A percentile compares a stretch with the other conserved stretches of the same genome.
Evolutionary conservation across 1,140 invertebrate genomes (phyloP).

Genomic region (Brachystomella parvula): DNA sequence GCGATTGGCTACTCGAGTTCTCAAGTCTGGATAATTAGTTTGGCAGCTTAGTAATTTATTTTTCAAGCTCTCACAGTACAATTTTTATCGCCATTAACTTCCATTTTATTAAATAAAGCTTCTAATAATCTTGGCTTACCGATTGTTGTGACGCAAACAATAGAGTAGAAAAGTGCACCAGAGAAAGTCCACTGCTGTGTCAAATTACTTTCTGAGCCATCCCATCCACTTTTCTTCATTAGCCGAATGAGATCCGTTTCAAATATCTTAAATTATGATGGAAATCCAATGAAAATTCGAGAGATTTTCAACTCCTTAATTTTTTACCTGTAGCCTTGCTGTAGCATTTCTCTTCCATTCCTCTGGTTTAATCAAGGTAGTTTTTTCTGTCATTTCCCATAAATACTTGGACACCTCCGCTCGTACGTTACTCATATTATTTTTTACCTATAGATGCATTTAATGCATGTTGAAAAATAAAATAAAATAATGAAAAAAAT

Average conservation of each 20-base stretch:
- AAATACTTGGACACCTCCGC: slow-evolving; percentile 65
- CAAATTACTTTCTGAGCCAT: slow-evolving; percentile 69
- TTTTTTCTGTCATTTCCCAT: slow-evolving; percentile 64
- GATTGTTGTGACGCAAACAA: slow-evolving; percentile 61
- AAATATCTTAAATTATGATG: slow-evolving; percentile 52
- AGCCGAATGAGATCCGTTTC: slow-evolving; percentile 69
- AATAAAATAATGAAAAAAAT: slow-evolving; percentile 46
- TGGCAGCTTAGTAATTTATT: background rate
- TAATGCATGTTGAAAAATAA: background rate
- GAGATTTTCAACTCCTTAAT: slow-evolving; percentile 7
- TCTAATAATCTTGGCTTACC: slow-evolving; percentile 29
- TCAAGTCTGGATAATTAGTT: background rate
- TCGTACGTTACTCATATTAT: slow-evolving; percentile 62
- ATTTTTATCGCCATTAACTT: background rate
- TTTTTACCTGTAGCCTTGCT: slow-evolving; percentile 47
- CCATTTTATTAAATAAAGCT: background rate
- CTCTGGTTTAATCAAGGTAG: slow-evolving; percentile 56
- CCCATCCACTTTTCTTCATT: slow-evolving; percentile 85
- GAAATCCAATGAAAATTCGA: background rate
- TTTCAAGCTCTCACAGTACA: background rate
- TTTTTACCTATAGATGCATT: slow-evolving; percentile 57
- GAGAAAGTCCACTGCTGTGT: slow-evolving; percentile 80
- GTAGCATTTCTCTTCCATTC: slow-evolving; percentile 61
- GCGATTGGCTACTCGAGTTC: slow-evolving; percentile 24
- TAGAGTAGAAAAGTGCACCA: slow-evolving; percentile 89